phyloP scores from a whole-genome alignment of 2,888 invertebrate genomes.

The Pyrrhosoma nymphula region DNA sequence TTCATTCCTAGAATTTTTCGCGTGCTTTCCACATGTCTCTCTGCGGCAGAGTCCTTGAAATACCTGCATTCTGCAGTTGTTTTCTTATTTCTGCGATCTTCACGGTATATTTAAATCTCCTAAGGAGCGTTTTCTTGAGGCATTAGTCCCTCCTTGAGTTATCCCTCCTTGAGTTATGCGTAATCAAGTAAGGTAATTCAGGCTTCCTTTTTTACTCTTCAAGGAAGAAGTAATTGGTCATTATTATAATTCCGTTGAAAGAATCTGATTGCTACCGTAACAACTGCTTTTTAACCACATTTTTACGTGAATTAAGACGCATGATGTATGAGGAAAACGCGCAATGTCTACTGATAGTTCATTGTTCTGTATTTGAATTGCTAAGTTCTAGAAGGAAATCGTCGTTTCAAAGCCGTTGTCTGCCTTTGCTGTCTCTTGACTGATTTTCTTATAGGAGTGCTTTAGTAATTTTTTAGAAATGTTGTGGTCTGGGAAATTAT shows the following conservation, averaged over 20 bases:
- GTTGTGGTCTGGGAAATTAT: not conserved
- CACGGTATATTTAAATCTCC: not conserved
- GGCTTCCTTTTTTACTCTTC: not conserved
- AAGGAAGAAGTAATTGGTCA: not conserved
- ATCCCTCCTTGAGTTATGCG: not conserved
- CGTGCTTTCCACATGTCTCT: not conserved
- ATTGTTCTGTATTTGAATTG: not conserved
- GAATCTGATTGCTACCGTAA: not conserved
- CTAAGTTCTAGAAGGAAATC: not conserved
- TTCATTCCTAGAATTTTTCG: constrained; percentile 1
- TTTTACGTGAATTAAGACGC: not conserved
- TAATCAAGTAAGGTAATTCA: not conserved
- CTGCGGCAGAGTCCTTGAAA: not conserved
- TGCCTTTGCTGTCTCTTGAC: not conserved
- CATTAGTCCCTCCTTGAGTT: not conserved
- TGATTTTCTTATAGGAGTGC: not conserved
- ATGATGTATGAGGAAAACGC: not conserved
- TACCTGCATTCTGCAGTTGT: not conserved
- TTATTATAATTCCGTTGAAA: not conserved
- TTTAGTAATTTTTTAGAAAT: not conserved
- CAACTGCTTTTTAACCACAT: not conserved
- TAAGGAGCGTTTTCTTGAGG: not conserved
- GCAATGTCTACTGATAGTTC: not conserved
- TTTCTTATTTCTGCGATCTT: not conserved
- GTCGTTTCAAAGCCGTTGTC: not conserved